Conservation (phyloP, 2,113 vertebrate species). For the Oreochromis tanganicae region DNA sequence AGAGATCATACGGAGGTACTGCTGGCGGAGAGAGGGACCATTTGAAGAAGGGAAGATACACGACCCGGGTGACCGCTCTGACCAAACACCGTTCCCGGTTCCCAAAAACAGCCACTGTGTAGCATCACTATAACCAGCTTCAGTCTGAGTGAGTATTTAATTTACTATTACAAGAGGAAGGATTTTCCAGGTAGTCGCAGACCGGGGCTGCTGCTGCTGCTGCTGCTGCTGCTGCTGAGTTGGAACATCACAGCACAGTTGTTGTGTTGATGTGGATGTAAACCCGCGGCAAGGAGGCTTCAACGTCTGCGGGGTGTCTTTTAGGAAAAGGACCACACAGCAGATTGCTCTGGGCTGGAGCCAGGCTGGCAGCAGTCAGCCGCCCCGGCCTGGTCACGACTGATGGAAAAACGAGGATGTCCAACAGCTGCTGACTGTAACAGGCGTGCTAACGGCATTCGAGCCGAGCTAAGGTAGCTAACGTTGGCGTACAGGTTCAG, state of each 20-base stretch:
- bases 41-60: slow-evolving; percentile 17
- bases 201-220: not conserved
- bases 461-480: slow-evolving; percentile 40
- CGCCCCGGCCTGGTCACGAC: slow-evolving; percentile 57
- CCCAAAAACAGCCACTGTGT: not conserved
- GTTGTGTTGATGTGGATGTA: slow-evolving; percentile 18
- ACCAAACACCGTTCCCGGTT: not conserved
- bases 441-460: slow-evolving; percentile 3
- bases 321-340: not conserved
- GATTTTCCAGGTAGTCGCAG: slow-evolving; percentile 17
- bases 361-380: not conserved
- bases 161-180: not conserved
- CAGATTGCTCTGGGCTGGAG: not conserved
- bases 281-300: slow-evolving; percentile 1
- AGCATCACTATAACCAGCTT: not conserved
- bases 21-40: not conserved
- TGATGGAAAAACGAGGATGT: not conserved
- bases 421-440: not conserved
- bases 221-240: slow-evolving; percentile 33
- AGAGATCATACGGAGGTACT: slow-evolving; percentile 32
- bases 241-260: slow-evolving; percentile 18
- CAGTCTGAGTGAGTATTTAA: slow-evolving; percentile 38
- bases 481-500: not conserved
- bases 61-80: slow-evolving; percentile 40
- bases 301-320: not conserved